Conservation (phyloP, 2,113 vertebrate genomes). For the Hemibagrus wyckioides region DNA sequence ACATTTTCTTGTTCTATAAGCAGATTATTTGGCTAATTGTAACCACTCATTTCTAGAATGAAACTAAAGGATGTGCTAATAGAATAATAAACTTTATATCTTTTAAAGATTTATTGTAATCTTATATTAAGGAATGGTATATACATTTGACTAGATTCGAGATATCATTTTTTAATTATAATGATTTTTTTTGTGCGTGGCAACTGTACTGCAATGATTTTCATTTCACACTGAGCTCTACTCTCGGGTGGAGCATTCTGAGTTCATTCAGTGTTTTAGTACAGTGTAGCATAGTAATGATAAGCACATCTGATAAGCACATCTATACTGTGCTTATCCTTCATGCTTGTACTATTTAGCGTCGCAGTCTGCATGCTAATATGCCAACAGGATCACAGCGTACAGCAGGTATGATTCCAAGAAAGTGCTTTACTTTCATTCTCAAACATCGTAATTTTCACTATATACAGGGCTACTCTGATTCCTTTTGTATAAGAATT, state of each 20-base stretch:
- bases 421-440: not conserved
- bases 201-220: too few relatives aligned
- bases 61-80: too few relatives aligned
- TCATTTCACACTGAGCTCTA: not conserved
- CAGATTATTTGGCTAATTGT: too few relatives aligned
- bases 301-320: not conserved
- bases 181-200: too few relatives aligned
- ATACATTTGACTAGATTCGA: too few relatives aligned
- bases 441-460: not conserved
- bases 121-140: too few relatives aligned
- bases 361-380: not conserved
- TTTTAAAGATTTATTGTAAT: too few relatives aligned
- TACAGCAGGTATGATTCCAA: not conserved
- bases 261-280: not conserved
- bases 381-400: not conserved
- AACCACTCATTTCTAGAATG: too few relatives aligned
- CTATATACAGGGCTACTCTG: not conserved
- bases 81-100: too few relatives aligned
- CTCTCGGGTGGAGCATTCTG: not conserved
- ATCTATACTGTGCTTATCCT: not conserved
- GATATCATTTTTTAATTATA: too few relatives aligned
- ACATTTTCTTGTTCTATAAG: too few relatives aligned
- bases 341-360: not conserved
- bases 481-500: not conserved
- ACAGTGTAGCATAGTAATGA: too few relatives aligned